Conservation (phyloP, 2,113 vertebrate genomes). For the Microcebus ravelobensis region DNA sequence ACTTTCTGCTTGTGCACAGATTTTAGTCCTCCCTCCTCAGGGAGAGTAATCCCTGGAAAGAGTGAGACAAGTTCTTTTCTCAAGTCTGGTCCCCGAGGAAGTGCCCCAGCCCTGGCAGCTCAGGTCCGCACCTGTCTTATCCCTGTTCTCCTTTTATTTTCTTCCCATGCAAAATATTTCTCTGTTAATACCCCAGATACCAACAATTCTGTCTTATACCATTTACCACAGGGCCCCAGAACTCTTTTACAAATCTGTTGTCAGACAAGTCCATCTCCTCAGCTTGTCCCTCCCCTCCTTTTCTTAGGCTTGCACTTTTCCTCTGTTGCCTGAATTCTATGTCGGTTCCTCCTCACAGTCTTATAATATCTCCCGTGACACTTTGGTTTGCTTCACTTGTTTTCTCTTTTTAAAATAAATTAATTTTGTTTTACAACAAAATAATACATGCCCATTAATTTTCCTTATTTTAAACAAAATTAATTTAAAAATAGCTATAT, state of each 20-base stretch:
- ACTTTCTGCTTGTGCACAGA: neutral
- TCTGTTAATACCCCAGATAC: neutral
- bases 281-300: neutral
- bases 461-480: neutral
- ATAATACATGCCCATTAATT: neutral
- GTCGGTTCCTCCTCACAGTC: neutral
- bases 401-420: slow-evolving; percentile 7
- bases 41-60: neutral
- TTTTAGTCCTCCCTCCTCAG: neutral
- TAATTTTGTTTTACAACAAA: neutral
- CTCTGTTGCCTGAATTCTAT: neutral
- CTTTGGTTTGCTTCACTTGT: neutral
- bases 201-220: neutral
- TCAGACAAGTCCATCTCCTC: neutral
- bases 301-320: neutral
- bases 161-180: neutral
- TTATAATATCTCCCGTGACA: neutral
- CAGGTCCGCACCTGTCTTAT: neutral
- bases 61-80: neutral
- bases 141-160: neutral
- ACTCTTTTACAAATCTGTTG: neutral
- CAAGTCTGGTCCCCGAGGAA: neutral
- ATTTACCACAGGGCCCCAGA: neutral
- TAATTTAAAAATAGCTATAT: neutral
- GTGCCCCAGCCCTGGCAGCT: neutral